Base-by-base conservation (phyloP, 2,888 invertebrate species). In the Parnassius smintheus region DNA sequence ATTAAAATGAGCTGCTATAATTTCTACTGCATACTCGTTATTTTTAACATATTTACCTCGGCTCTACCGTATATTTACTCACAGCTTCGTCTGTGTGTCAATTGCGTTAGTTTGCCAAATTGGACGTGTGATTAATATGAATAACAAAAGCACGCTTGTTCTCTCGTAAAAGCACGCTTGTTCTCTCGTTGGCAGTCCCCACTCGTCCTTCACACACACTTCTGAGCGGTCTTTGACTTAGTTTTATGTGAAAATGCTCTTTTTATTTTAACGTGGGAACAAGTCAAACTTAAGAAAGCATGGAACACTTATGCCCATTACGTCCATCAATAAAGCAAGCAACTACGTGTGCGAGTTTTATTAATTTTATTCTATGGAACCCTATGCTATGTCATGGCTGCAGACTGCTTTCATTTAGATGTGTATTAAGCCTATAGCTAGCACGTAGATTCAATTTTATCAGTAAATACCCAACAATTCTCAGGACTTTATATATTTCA, bases 161-260 rank as follows among this genome's bases (percentile, higher is more conserved):
- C 49, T 45, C 45, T 54, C 54, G 46, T 49, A 56, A 56, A 49
- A 50, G 49, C 49, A 25, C 9, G 53, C 42, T 42, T 48, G 54
- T 60, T 60, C 49, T 45, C 45, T 54, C 54, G 46, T 49, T 56
- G 51, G 55, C n/a, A n/a, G n/a, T n/a, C n/a, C n/a, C 50, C 56
- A 56, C 50, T 50, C 49, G n/a, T n/a, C n/a, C n/a, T n/a, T n/a
- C n/a, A n/a, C n/a, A n/a, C 44, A 51, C 56, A 35, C 35, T 35
- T 35, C 35, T 7, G 7, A 35, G 9, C 56, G 50, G 51, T 50
- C 55, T 35, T 60, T 54, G 60, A 54, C 60, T 45, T 56, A 56
- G 44, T 50, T 61, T 56, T 35, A 35, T 35, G 35, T 35, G 35
- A 35, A 35, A 35, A 35, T 35, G 3, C 35, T 7, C 7, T 35